phyloP scores from a whole-genome alignment of 2,113 vertebrate genomes.

The Fulmarus glacialis region DNA sequence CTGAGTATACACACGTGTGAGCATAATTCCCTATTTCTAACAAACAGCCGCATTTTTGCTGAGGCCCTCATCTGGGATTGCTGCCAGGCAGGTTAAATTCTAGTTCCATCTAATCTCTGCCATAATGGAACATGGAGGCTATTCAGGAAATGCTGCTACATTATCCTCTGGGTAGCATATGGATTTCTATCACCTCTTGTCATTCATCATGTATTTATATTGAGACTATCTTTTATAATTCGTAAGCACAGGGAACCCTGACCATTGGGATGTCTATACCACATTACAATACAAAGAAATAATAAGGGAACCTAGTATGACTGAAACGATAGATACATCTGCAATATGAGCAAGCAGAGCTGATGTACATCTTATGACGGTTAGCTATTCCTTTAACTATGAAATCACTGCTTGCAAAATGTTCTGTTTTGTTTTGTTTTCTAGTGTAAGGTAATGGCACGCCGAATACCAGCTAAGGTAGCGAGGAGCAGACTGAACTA shows the following conservation, averaged over 20 bases:
- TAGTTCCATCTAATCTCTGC: not conserved
- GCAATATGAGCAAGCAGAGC: not conserved
- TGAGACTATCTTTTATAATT: not conserved
- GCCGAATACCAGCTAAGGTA: not conserved
- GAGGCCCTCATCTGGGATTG: not conserved
- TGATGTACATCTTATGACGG: not conserved
- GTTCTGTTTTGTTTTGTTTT: not conserved
- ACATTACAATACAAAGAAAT: not conserved
- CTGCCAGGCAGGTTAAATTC: slow-evolving; percentile 2
- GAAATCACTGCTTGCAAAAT: not conserved
- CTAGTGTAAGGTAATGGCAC: not conserved
- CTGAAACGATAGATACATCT: not conserved
- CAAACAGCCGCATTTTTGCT: not conserved
- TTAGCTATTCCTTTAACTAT: not conserved
- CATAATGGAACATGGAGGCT: not conserved
- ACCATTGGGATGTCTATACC: fast-evolving
- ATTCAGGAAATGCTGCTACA: not conserved
- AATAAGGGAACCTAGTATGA: not conserved
- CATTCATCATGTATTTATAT: not conserved
- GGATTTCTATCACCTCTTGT: not conserved
- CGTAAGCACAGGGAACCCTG: not conserved
- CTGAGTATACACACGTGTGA: not conserved
- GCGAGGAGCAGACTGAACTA: not conserved
- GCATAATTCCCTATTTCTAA: not conserved
- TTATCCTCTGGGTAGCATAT: not conserved